Conservation (phyloP, 2,113 vertebrate genomes). For the Tyrannus savana region DNA sequence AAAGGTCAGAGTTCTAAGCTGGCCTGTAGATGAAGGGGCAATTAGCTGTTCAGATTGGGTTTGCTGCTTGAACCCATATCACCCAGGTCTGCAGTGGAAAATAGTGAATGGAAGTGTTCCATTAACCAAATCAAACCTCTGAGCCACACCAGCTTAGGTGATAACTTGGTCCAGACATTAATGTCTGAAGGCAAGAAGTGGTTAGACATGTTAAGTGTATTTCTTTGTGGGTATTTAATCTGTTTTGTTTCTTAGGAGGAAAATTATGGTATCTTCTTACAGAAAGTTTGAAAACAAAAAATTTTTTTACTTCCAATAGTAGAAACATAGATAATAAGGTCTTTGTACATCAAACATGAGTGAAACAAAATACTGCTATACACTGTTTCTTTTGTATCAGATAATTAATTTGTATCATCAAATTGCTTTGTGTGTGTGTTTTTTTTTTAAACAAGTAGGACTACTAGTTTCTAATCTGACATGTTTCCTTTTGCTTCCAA, state of each 20-base stretch:
- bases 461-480: background rate
- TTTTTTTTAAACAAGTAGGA: background rate
- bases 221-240: background rate
- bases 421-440: background rate
- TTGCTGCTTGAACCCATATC: background rate
- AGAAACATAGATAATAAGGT: background rate
- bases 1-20: background rate
- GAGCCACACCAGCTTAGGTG: background rate
- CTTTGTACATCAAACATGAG: background rate
- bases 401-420: background rate
- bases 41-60: background rate
- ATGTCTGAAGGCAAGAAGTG: background rate
- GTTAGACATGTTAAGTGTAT: background rate
- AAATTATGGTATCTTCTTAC: background rate
- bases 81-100: background rate
- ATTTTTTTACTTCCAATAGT: background rate
- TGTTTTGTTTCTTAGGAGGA: background rate
- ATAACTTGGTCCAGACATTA: background rate
- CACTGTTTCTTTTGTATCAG: background rate
- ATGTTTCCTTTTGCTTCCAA: slow-evolving; percentile 41
- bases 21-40: background rate
- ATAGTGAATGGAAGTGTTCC: background rate
- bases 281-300: background rate
- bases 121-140: background rate
- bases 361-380: background rate